These are phyloP conservation scores for Atherix ibis DNA, from an alignment of 2,888 invertebrate species.

Conservation along the genomic window DNA sequence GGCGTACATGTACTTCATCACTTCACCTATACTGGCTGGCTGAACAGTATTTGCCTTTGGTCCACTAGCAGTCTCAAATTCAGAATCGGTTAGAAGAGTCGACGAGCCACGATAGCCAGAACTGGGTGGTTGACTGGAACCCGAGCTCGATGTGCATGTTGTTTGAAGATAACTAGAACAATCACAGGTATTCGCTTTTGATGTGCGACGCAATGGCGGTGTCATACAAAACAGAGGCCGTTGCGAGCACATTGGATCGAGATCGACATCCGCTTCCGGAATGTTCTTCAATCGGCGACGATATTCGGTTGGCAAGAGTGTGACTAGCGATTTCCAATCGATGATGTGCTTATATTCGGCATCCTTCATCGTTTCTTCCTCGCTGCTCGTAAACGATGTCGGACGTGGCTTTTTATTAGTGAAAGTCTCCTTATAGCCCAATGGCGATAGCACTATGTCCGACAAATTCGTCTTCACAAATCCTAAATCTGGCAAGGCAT, in stretches of 20 bases:
- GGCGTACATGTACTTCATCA: conserved; percentile 49
- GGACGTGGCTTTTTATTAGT: conserved; percentile 46
- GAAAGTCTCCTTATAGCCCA: conserved; percentile 42
- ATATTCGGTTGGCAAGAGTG: conserved; percentile 73
- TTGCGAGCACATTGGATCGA: conserved; percentile 33
- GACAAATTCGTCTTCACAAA: conserved; percentile 46
- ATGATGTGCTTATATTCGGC: conserved; percentile 71
- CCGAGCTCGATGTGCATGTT: conserved; percentile 20
- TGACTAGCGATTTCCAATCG: conserved; percentile 87
- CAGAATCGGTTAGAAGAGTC: conserved; percentile 60
- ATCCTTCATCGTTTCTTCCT: conserved; percentile 63
- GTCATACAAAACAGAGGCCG: conserved; percentile 42
- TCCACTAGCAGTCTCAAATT: conserved; percentile 20
- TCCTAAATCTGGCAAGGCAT: conserved; percentile 74
- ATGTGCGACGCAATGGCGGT: conserved; percentile 43
- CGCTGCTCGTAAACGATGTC: conserved; percentile 63
- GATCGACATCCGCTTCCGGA: conserved; percentile 49
- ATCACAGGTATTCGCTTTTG: conserved; percentile 36
- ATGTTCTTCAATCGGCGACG: conserved; percentile 58
- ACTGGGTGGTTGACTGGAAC: conserved; percentile 60
- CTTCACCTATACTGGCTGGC: conserved; percentile 20
- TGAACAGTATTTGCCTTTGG: conserved; percentile 6
- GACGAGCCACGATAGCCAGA: conserved; percentile 78
- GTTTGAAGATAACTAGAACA: conserved; percentile 25
- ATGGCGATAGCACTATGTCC: conserved; percentile 52